Evolutionary conservation across 2,113 vertebrate genomes (phyloP), one percentile per base, ranked within the genome.

Genomic region (Thunnus maccoyii): DNA sequence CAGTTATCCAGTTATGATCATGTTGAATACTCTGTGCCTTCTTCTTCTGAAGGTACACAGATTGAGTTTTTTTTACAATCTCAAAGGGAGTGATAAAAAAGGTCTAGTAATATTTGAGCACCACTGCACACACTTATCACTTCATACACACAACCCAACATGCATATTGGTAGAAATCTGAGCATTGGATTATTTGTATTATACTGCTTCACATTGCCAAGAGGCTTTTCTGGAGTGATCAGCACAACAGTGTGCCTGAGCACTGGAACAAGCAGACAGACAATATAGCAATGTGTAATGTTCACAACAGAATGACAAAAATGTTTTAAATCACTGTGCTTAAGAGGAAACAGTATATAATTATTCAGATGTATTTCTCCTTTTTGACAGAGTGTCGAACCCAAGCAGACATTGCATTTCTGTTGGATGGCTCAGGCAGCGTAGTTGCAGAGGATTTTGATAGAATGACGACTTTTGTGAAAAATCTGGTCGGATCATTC

Each of bases 401-500:
- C 8, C 2, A 55, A 69, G 81, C 89, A 50, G 95, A 95, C 52
- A 94, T 95, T 17, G 94, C 92, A 6, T 94, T 95, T 86, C 83
- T 95, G 3, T 48, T 95, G 72, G 94, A 95, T 60, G 94, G 94
- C 14, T 95, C 94, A 25, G 92, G 92, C 12, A 95, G 95, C 48
- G 91, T 95, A 1, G 0, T 0, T 0, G 0, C 0, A 0, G 0
- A 0, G 0, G 85, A 95, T 18, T 95, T 95, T 73, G 0, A 0
- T 0, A 72, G 0, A 62, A 94, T 95, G 94, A 95, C 94, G 84
- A 0, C 0, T 0, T 95, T 95, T 84, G 90, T 95, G 47, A 79
- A 15, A 78, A 44, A 51, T 0, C 11, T 95, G 41, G 69, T 94
- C 22, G 0, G 2, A 0, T 62, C 72, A 2, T 86, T 95, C 3